Conservation (phyloP, 2,797 vertebrate genomes). For the Tympanoctomys barrerae region DNA sequence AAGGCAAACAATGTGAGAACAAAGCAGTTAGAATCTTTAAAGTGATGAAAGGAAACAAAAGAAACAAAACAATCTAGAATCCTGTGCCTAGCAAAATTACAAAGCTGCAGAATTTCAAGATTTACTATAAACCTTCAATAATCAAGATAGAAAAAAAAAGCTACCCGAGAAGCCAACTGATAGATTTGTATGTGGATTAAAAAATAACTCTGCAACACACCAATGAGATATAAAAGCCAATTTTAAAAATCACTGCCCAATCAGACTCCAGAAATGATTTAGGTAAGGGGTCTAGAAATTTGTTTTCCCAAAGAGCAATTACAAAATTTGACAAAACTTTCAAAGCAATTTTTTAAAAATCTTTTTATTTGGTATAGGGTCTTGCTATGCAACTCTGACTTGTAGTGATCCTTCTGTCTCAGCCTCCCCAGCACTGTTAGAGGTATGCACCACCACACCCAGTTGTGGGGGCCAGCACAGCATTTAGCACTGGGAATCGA, state of each 20-base stretch:
- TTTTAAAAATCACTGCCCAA: conserved; percentile 8
- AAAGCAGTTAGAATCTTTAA: neutral
- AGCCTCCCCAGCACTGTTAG: no score
- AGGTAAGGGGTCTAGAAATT: neutral
- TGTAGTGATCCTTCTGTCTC: no score
- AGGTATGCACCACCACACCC: no score
- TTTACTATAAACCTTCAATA: neutral
- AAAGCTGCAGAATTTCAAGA: conserved; percentile 32
- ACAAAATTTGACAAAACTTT: neutral
- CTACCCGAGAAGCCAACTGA: neutral
- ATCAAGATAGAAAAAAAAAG: neutral
- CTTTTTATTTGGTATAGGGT: no score
- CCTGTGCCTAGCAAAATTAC: neutral
- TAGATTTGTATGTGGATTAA: neutral
- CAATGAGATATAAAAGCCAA: neutral
- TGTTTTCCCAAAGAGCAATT: neutral
- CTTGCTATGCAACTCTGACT: no score
- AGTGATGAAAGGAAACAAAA: neutral
- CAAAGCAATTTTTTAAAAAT: conserved; percentile 19
- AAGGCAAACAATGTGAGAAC: neutral
- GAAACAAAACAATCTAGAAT: neutral
- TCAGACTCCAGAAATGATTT: neutral
- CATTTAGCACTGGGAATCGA: no score
- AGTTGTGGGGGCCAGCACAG: no score
- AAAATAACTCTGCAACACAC: neutral